A percentile compares a stretch with the other conserved stretches of the same genome.
phyloP scores from a whole-genome alignment of 92 coral and sea anemone species.

The Phymanthus crucifer region DNA sequence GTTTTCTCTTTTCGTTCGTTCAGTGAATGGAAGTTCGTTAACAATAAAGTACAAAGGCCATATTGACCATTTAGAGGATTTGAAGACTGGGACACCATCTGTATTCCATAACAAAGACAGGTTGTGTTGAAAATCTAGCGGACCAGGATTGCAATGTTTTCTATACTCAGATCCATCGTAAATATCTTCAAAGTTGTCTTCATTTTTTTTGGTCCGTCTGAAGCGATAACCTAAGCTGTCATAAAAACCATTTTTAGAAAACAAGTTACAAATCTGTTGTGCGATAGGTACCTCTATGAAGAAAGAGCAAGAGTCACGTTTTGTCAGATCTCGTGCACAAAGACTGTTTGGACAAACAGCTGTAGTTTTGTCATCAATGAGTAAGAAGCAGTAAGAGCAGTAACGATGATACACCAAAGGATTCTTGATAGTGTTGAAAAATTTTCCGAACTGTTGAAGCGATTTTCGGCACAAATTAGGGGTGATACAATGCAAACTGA shows the following conservation, averaged over 20 bases:
- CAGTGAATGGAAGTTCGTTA: conserved; percentile 56
- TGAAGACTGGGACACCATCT: conserved; percentile 61
- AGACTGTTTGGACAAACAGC: conserved; percentile 43
- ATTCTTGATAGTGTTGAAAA: conserved; percentile 49
- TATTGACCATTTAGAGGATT: conserved; percentile 58
- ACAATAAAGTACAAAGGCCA: conserved; percentile 60
- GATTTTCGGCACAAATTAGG: conserved; percentile 56
- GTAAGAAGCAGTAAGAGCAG: conserved; percentile 56
- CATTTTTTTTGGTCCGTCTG: conserved; percentile 36
- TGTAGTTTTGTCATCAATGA: conserved; percentile 42
- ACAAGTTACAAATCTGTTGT: conserved; percentile 41
- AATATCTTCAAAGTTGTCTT: conserved; percentile 44
- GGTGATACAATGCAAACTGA: conserved; percentile 53
- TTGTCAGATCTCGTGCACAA: conserved; percentile 46
- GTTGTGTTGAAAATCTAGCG: conserved; percentile 41
- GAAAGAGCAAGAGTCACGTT: conserved; percentile 40
- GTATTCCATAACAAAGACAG: conserved; percentile 57
- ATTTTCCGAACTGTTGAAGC: conserved; percentile 46
- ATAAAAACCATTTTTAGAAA: conserved; percentile 45
- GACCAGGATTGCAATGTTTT: conserved; percentile 38
- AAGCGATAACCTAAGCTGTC: conserved; percentile 38
- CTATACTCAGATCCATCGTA: conserved; percentile 57
- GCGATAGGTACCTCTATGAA: conserved; percentile 52
- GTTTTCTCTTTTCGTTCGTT: conserved; percentile 52
- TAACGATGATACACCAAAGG: conserved; percentile 53